Percentiles rank a stretch among this genome's conserved stretches.
Conservation (phyloP, 2,888 invertebrate genomes). For the Tenthredo mesomela region DNA sequence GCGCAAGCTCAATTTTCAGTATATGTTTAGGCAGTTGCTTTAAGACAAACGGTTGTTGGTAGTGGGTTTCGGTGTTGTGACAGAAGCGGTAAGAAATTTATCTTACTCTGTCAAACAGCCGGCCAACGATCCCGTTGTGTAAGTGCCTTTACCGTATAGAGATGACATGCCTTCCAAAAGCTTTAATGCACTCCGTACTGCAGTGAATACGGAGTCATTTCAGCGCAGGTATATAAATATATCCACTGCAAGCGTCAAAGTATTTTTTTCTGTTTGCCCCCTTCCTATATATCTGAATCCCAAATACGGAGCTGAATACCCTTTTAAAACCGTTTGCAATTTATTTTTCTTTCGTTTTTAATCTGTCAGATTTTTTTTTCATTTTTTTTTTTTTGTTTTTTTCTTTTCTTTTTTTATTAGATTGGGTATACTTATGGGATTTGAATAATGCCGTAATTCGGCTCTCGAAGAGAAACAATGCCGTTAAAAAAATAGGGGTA, state of each 20-base stretch:
- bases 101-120: slow-evolving; percentile 50
- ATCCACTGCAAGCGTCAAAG: not conserved
- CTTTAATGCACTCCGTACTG: slow-evolving; percentile 1
- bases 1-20: not conserved
- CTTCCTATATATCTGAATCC: not conserved
- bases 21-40: slow-evolving; percentile 31
- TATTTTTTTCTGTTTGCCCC: not conserved
- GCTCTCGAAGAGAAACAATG: not conserved
- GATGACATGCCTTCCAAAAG: slow-evolving; percentile 11
- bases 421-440: not conserved
- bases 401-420: not conserved
- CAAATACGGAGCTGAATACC: not conserved
- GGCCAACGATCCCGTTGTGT: not conserved
- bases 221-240: slow-evolving; percentile 22
- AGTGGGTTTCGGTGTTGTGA: slow-evolving; percentile 43
- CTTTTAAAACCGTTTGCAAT: not conserved
- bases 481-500: slow-evolving; percentile 4
- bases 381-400: too few species aligned
- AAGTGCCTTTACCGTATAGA: slow-evolving; percentile 20
- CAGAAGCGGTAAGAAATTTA: slow-evolving; percentile 36
- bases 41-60: slow-evolving; percentile 45
- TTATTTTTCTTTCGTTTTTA: too few species aligned
- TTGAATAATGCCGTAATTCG: not conserved
- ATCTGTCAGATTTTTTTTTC: too few species aligned
- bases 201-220: not conserved